phyloP scores from a whole-genome alignment of 2,113 vertebrate genomes.

The Setophaga coronata region DNA sequence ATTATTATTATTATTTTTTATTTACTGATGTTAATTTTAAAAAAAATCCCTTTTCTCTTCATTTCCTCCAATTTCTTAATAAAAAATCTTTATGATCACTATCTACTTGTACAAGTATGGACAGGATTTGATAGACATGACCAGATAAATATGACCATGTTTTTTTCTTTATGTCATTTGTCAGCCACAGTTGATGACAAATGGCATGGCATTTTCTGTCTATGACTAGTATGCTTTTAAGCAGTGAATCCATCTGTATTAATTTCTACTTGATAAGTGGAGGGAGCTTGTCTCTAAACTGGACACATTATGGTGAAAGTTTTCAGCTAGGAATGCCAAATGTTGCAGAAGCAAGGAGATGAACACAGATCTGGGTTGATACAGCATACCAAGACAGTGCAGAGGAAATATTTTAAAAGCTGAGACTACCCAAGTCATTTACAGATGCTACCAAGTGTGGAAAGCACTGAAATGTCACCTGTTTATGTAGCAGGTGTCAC shows the following conservation, averaged over 20 bases:
- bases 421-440: not conserved
- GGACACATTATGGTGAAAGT: not conserved
- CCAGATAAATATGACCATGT: not conserved
- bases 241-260: conserved; percentile 4
- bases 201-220: not conserved
- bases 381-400: not conserved
- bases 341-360: not conserved
- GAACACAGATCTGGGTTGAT: not conserved
- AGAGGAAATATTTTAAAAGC: conserved; percentile 3
- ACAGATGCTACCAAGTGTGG: not conserved
- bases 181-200: not conserved
- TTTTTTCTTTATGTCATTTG: conserved; percentile 12
- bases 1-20: too few relatives aligned
- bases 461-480: not conserved
- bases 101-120: not conserved
- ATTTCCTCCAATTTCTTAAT: not conserved
- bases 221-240: not conserved
- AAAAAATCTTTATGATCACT: not conserved
- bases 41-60: not conserved
- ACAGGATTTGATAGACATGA: not conserved
- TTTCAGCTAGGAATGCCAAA: conserved; percentile 14
- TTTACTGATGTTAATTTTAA: not conserved
- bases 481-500: not conserved
- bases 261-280: not conserved
- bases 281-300: not conserved